These are phyloP conservation scores for Oreohelix idahoensis DNA, from an alignment of 1,140 invertebrate species.

Conservation along the genomic window DNA sequence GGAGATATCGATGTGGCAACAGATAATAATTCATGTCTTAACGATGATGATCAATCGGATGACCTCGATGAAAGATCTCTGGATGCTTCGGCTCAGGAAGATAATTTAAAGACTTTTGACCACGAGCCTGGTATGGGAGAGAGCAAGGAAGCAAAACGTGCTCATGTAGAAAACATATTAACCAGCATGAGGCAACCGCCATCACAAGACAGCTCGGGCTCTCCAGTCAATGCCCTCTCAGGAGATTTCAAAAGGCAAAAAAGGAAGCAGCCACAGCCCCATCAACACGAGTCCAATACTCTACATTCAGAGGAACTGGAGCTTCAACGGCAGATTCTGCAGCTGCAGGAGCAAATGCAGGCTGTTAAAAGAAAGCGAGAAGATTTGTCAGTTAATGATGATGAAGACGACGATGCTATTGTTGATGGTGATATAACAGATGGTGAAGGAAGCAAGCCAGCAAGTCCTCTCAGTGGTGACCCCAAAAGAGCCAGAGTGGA, in stretches of 20 bases:
- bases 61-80: constrained; percentile 24
- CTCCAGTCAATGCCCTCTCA: not conserved
- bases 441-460: not conserved
- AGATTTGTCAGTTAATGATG: constrained; percentile 22
- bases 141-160: constrained; percentile 34
- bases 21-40: constrained; percentile 42
- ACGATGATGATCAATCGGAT: constrained; percentile 26
- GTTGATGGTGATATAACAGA: not conserved
- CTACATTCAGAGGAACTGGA: not conserved
- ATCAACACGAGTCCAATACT: constrained; percentile 83
- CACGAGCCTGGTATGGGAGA: not conserved
- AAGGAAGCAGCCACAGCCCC: constrained; percentile 95
- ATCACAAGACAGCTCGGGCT: not conserved
- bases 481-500: constrained; percentile 17
- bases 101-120: not conserved
- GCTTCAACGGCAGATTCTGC: constrained; percentile 13
- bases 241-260: constrained; percentile 85
- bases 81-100: not conserved
- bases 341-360: constrained; percentile 25
- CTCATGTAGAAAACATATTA: constrained; percentile 30
- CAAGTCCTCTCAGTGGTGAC: not conserved
- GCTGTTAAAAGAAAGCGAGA: constrained; percentile 35
- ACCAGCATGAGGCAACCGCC: constrained; percentile 20
- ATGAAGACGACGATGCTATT: not conserved
- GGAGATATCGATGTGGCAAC: constrained; percentile 42